Percentiles rank a stretch among this genome's conserved stretches.
Conservation (phyloP, 2,113 vertebrate genomes). For the Stercorarius parasiticus region DNA sequence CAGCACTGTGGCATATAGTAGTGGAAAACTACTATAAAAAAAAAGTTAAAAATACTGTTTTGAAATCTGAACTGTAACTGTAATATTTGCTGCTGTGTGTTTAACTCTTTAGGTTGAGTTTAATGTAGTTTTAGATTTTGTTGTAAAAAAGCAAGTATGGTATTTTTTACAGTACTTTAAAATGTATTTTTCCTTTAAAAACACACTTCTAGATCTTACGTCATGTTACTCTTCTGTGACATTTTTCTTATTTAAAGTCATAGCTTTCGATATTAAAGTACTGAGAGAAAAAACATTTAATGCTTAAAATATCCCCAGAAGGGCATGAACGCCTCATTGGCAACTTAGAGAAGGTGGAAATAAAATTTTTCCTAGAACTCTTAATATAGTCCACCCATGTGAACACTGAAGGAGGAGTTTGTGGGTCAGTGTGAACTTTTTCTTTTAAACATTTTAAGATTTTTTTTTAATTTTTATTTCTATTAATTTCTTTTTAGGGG, state of each 20-base stretch:
- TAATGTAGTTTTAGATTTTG: neutral
- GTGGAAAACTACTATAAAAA: conserved; percentile 12
- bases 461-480: conserved; percentile 80
- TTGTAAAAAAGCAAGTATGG: neutral
- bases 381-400: neutral
- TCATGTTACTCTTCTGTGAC: neutral
- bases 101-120: conserved; percentile 18
- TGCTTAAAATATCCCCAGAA: neutral
- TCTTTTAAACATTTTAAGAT: conserved; percentile 59
- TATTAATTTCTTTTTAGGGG: conserved; percentile 90
- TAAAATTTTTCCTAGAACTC: neutral
- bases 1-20: conserved; percentile 1
- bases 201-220: neutral
- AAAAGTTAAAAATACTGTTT: neutral
- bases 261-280: neutral
- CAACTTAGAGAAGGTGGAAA: neutral
- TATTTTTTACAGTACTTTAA: conserved; percentile 22
- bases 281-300: neutral
- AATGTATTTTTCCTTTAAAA: conserved; percentile 37
- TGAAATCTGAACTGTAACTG: neutral
- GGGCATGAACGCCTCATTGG: neutral
- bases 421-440: conserved; percentile 67
- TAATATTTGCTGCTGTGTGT: conserved; percentile 43
- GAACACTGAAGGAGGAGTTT: conserved; percentile 56
- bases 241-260: conserved; percentile 3